These are phyloP conservation scores for Hemitrygon akajei DNA, from an alignment of 2,797 vertebrate genomes.

Conservation along the genomic window DNA sequence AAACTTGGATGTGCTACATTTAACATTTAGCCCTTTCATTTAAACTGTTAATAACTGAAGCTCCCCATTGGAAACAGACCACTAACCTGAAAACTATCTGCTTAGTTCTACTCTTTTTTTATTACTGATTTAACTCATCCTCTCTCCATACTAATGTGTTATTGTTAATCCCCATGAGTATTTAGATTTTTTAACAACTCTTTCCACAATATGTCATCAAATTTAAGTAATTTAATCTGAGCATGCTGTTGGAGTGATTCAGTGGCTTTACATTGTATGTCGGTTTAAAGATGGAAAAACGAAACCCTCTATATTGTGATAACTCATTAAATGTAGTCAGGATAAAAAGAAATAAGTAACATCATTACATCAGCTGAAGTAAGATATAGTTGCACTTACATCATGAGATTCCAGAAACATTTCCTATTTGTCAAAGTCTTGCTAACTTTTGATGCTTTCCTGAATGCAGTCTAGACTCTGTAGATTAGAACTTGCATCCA, in stretches of 20 bases:
- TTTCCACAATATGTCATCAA: no score
- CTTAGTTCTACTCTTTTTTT: no score
- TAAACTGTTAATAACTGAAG: no score
- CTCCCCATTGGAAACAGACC: no score
- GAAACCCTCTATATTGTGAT: not conserved
- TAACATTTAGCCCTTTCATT: no score
- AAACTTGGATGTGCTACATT: no score
- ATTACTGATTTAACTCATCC: no score
- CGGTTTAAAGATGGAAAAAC: not conserved
- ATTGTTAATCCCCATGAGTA: no score
- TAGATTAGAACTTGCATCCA: not conserved
- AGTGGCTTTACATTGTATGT: not conserved
- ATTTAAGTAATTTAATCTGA: no score
- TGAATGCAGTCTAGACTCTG: constrained; percentile 14
- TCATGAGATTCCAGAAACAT: not conserved
- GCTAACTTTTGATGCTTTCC: constrained; percentile 4
- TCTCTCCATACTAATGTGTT: no score
- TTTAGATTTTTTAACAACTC: no score
- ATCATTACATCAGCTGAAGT: not conserved
- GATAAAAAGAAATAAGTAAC: not conserved
- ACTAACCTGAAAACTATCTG: no score
- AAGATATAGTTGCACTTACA: not conserved
- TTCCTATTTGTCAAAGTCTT: constrained; percentile 16
- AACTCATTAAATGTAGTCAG: not conserved
- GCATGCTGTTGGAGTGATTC: not conserved